Conservation (phyloP, 2,797 vertebrate genomes). For the Spinus pinus region DNA sequence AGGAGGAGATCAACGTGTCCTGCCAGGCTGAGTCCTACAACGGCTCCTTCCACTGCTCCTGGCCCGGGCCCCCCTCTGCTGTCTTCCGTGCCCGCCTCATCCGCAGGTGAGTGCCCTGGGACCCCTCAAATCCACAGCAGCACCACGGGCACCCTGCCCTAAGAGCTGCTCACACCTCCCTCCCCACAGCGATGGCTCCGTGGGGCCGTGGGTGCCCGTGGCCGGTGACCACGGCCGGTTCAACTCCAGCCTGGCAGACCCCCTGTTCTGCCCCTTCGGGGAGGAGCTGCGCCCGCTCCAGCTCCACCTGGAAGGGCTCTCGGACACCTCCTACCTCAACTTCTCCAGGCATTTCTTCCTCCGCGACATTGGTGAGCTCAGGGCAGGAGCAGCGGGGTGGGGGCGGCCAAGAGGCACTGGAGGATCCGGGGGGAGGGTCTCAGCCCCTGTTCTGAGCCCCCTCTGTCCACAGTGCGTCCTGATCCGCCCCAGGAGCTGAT, state of each 20-base stretch:
- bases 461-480: neutral
- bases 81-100: neutral
- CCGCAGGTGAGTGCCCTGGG: neutral
- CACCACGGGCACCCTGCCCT: rapidly evolving
- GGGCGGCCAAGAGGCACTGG: rapidly evolving
- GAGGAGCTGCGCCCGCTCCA: neutral
- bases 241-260: neutral
- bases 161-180: neutral
- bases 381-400: rapidly evolving
- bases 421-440: neutral
- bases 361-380: neutral
- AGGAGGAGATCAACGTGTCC: neutral
- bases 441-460: neutral
- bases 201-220: neutral
- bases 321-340: neutral
- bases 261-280: neutral
- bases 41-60: slow-evolving; percentile 22
- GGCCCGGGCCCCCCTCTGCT: neutral
- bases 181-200: neutral
- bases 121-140: neutral
- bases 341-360: neutral
- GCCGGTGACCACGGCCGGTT: rapidly evolving
- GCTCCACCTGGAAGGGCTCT: slow-evolving; percentile 33
- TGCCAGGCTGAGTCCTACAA: slow-evolving; percentile 43
- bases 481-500: neutral